Base-by-base conservation (phyloP, 2,888 invertebrate species). In the Vesta saturnalis region DNA sequence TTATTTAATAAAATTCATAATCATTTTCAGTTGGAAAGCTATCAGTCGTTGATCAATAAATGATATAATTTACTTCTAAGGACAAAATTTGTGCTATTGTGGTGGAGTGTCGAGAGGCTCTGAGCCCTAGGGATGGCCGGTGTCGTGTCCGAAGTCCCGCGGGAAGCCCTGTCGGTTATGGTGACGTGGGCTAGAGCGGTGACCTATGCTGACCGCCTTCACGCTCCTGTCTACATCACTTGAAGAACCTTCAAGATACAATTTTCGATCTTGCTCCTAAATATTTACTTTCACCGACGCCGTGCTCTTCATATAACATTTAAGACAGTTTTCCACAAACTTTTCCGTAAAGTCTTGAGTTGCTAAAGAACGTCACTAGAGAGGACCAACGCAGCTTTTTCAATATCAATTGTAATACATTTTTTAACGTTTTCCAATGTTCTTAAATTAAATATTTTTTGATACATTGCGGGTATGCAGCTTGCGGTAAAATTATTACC, bases 111-210 rank as follows among this genome's bases (percentile, higher is more conserved):
- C 72, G 76, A 76, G 75, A 77, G 76, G 73, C 66, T 72, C 67
- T 68, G 67, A 57, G 60, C 70, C 78, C 75, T 70, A 30, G 68
- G 79, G 76, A 78, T 75, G 65, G 69, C 68, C 73, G 77, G 74
- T 80, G 79, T 79, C 80, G 80, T 79, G 80, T 73, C 73, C 71
- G 69, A 66, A 60, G 74, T 79, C 81, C 77, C 81, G 52, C 60
- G 80, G 76, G 82, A 80, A 74, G 73, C 63, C 73, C 79, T 78
- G 81, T 82, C 82, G 76, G 72, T 75, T 74, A 73, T 70, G 73
- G 74, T 82, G 81, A 82, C 79, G 79, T 79, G 79, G 80, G 79
- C 77, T 74, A 74, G 71, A 76, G 73, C 76, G 77, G 77, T 79
- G 79, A 81, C 81, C 81, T 80, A 77, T 72, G 78, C 73, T 75